A percentile compares a stretch with the other conserved stretches of the same genome.
These are phyloP conservation scores for Drosophila peninsularis DNA, from an alignment of 2,888 invertebrate species.

Conservation along the genomic window DNA sequence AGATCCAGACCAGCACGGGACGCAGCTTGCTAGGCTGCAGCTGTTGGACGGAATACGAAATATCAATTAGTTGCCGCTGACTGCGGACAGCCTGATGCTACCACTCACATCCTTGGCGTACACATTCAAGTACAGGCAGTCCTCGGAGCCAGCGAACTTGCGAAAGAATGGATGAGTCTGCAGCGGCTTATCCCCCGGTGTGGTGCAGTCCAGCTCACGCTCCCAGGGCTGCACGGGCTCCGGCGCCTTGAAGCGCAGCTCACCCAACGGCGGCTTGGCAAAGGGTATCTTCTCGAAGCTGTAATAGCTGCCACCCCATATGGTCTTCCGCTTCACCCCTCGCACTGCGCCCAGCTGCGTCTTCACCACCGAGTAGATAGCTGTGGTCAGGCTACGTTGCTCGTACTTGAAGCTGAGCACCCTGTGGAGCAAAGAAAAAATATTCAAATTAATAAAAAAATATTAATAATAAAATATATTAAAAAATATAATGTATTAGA, in stretches of 20 bases:
- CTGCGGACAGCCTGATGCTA: background rate
- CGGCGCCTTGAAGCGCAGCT: conserved; percentile 84
- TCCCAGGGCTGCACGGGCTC: conserved; percentile 84
- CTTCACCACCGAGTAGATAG: conserved; percentile 70
- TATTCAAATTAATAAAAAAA: no score
- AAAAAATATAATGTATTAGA: no score
- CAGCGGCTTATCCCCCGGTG: conserved; percentile 80
- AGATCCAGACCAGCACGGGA: conserved; percentile 86
- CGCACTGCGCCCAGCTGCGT: conserved; percentile 82
- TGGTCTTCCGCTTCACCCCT: conserved; percentile 82
- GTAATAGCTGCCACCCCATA: conserved; percentile 81
- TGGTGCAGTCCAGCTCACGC: conserved; percentile 84
- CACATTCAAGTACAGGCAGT: conserved; percentile 86
- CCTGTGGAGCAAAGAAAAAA: conserved; percentile 66
- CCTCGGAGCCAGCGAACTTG: conserved; percentile 85
- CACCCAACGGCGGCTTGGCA: conserved; percentile 82
- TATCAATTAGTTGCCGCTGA: background rate
- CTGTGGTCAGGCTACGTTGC: conserved; percentile 78
- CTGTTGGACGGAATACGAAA: conserved; percentile 43
- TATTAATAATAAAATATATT: background rate
- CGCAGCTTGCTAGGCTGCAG: conserved; percentile 67
- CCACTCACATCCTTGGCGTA: conserved; percentile 82
- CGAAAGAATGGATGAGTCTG: conserved; percentile 81
- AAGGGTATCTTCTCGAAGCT: conserved; percentile 84
- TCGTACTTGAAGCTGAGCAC: conserved; percentile 80